Conservation (phyloP, 2,113 vertebrate genomes). For the Oncorhynchus mykiss region DNA sequence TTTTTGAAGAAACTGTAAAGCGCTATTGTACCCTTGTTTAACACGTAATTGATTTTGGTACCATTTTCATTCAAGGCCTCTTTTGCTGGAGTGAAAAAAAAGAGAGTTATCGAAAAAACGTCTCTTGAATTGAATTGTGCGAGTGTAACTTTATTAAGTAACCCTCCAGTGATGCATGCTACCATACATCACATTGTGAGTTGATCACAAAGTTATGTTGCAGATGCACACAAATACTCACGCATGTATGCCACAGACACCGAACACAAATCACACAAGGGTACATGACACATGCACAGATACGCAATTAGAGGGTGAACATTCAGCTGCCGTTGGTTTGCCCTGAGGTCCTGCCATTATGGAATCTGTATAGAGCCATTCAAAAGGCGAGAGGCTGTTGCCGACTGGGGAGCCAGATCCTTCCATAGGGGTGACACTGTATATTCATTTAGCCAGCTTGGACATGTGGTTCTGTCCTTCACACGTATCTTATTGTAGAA, state of each 20-base stretch:
- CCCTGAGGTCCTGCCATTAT: slow-evolving; percentile 32
- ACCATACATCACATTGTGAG: background rate
- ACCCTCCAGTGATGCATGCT: background rate
- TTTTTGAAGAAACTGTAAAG: too few relatives aligned
- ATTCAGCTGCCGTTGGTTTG: slow-evolving; percentile 26
- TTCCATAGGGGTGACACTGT: too few relatives aligned
- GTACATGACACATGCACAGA: slow-evolving; percentile 1
- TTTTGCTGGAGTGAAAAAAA: background rate
- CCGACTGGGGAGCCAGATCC: slow-evolving; percentile 28
- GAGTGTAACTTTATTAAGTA: background rate
- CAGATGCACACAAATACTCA: too few relatives aligned
- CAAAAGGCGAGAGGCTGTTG: slow-evolving; percentile 41
- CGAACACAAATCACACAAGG: background rate
- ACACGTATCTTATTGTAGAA: too few relatives aligned
- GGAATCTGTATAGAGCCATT: slow-evolving; percentile 32
- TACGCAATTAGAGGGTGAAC: background rate
- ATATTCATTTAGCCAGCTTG: too few relatives aligned
- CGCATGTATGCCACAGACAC: too few relatives aligned
- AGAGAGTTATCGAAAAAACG: background rate
- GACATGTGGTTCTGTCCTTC: too few relatives aligned
- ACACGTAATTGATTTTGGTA: background rate
- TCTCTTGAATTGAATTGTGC: background rate
- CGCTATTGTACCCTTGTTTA: background rate
- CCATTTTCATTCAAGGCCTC: background rate
- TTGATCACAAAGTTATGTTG: background rate